Evolutionary conservation across 2,888 invertebrate genomes (phyloP), one percentile per base, ranked within the genome.

Genomic region (Amphipoea lucens): DNA sequence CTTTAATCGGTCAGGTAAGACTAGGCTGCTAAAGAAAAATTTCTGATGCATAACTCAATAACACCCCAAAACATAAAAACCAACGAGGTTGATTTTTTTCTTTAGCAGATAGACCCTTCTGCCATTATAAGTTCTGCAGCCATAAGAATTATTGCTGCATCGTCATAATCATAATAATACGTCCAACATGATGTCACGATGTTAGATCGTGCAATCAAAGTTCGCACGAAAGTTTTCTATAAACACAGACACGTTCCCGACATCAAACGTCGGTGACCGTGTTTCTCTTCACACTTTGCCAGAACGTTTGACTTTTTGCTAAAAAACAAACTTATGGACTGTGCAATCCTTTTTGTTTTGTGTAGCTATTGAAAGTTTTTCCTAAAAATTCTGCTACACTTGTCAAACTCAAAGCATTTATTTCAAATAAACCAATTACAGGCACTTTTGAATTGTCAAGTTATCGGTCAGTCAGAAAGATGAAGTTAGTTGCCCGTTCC

Each of bases 131-230:
- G 68, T 54, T 84, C 57, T 62, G 36, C 23, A 45, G 51, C n/a
- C 17, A 69, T 80, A 66, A 69, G 54, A 72, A 62, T 69, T 65
- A 77, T 77, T 48, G 54, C 48, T 76, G 74, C 81, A 85, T 74
- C 63, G 17, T 72, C 54, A 68, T 85, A 75, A 81, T 72, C 81
- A 81, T 63, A 75, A 83, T 85, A 83, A 81, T 85, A 85, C 74
- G 71, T 63, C 81, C 75, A 72, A 72, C 83, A 83, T 78, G 70
- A 84, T 80, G 74, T 78, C 78, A 86, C 83, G 74, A 87, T 68
- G 76, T 76, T 67, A 79, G 79, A 60, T 87, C 83, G 86, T 86
- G 83, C 83, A 77, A 86, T 73, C 82, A 77, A 81, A 83, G 77
- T 76, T 85, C 69, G 69, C 79, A 79, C 85, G 76, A 81, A 87